Conservation (phyloP, 2,888 invertebrate genomes). For the Neelides folsomi region DNA sequence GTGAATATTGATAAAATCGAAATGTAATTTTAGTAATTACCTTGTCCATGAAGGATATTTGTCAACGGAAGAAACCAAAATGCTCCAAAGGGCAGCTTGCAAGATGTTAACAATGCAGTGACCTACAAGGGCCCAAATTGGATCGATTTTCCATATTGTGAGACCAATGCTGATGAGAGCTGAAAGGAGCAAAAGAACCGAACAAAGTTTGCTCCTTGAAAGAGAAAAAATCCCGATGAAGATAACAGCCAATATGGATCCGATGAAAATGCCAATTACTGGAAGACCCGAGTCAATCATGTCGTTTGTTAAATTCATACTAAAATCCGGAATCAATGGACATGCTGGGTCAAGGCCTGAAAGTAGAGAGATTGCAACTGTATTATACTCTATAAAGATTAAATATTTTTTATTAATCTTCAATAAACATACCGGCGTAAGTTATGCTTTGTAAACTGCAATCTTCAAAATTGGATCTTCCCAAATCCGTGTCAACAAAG, state of each 20-base stretch:
- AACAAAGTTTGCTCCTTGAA: constrained; percentile 18
- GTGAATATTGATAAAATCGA: too few relatives aligned
- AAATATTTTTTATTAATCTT: not conserved
- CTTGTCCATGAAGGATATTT: constrained; percentile 29
- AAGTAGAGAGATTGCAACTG: too few relatives aligned
- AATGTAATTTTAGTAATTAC: constrained; percentile 12
- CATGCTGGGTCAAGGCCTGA: constrained; percentile 27
- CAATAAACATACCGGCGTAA: constrained; percentile 22
- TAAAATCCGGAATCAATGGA: constrained; percentile 31
- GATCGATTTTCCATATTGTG: constrained; percentile 21
- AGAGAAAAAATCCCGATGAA: constrained; percentile 9
- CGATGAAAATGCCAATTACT: constrained; percentile 27
- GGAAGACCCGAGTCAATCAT: constrained; percentile 29
- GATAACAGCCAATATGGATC: constrained; percentile 20
- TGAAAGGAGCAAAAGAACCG: constrained; percentile 20
- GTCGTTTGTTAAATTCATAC: constrained; percentile 29
- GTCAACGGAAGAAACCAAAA: constrained; percentile 25
- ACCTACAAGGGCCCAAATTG: constrained; percentile 25
- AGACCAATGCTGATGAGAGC: constrained; percentile 25
- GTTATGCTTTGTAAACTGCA: constrained; percentile 27
- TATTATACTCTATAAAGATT: not conserved
- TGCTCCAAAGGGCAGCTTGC: constrained; percentile 24
- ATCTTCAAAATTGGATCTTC: constrained; percentile 26
- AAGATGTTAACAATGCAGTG: constrained; percentile 24
- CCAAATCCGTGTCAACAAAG: constrained; percentile 29